These are phyloP conservation scores for Syngnathus scovelli DNA, from an alignment of 2,113 vertebrate species.

Conservation along the genomic window DNA sequence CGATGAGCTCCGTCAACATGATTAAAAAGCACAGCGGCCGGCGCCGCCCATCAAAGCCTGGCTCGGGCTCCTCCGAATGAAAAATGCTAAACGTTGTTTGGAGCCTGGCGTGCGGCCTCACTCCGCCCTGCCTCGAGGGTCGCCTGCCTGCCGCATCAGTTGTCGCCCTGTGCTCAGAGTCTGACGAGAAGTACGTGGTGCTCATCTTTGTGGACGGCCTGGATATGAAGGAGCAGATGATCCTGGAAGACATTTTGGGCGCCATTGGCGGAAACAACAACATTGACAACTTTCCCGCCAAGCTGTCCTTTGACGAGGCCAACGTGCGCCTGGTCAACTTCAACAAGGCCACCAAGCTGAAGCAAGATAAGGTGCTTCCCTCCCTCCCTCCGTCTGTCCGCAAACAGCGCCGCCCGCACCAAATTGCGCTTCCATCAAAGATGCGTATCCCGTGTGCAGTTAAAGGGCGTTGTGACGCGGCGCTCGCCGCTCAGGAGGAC, in stretches of 20 bases:
- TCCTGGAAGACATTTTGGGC: slow-evolving; percentile 88
- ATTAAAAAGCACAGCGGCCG: too few species aligned
- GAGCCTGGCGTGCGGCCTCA: too few species aligned
- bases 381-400: background rate
- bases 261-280: slow-evolving; percentile 82
- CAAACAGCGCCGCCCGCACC: too few species aligned
- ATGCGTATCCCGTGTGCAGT: slow-evolving; percentile 16
- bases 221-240: slow-evolving; percentile 75
- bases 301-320: slow-evolving; percentile 89
- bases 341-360: slow-evolving; percentile 81
- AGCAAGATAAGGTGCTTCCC: slow-evolving; percentile 65
- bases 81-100: too few species aligned
- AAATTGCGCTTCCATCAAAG: background rate
- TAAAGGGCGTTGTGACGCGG: slow-evolving; percentile 1
- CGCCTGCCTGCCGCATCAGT: too few species aligned
- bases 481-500: background rate
- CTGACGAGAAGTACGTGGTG: slow-evolving; percentile 90
- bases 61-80: too few species aligned
- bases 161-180: slow-evolving; percentile 58
- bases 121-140: too few species aligned
- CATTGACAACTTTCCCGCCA: slow-evolving; percentile 79
- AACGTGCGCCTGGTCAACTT: slow-evolving; percentile 90
- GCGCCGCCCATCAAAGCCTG: too few species aligned
- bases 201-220: slow-evolving; percentile 91
- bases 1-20: too few species aligned